Evolutionary conservation across 2,888 invertebrate species (phyloP).

Genomic region (Ichneumoninae sp.): DNA sequence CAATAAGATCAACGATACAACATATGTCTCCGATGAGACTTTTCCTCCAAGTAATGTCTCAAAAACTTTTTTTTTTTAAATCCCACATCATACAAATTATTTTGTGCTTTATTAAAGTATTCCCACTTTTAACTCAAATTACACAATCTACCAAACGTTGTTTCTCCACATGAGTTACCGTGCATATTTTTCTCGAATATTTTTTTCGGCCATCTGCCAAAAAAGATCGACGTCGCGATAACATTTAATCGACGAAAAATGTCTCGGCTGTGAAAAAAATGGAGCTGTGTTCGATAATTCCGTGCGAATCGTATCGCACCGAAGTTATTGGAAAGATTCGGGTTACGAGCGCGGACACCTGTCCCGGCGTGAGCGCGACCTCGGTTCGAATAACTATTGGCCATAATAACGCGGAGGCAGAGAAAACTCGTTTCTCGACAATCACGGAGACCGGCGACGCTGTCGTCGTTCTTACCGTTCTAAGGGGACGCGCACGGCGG

Average conservation of each 20-base stretch:
- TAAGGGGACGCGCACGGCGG: not conserved
- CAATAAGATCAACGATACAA: not conserved
- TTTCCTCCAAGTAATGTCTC: no score
- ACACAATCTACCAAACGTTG: no score
- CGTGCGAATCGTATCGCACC: constrained; percentile 15
- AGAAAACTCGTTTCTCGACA: constrained; percentile 56
- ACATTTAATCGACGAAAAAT: not conserved
- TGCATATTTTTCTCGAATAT: no score
- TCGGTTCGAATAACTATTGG: constrained; percentile 56
- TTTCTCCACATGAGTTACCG: no score
- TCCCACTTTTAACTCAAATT: no score
- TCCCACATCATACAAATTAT: no score
- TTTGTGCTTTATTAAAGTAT: no score
- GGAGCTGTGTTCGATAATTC: not conserved
- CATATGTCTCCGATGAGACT: no score
- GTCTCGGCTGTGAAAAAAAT: not conserved
- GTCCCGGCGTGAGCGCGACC: constrained; percentile 45
- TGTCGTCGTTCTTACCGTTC: constrained; percentile 29
- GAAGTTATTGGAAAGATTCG: constrained; percentile 1
- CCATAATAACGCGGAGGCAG: constrained; percentile 35
- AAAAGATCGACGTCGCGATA: not conserved
- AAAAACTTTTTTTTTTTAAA: no score
- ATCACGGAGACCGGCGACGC: constrained; percentile 11
- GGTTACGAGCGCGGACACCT: constrained; percentile 35
- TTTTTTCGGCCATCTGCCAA: no score